Percentiles rank a stretch among this genome's conserved stretches.
Conservation (phyloP, 2,888 invertebrate species). For the Palloptera scutellata region DNA sequence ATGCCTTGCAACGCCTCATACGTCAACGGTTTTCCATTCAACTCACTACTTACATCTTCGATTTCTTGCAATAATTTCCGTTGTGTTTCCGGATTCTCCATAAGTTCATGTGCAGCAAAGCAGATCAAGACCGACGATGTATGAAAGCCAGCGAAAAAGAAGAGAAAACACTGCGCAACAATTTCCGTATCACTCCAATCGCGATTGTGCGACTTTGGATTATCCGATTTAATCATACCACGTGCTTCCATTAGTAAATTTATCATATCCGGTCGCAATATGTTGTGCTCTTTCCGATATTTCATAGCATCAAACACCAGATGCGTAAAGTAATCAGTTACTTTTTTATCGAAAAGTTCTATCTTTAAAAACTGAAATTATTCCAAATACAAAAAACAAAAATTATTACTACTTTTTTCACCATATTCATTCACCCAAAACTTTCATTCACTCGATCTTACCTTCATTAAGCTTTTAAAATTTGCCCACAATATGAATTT, state of each 20-base stretch:
- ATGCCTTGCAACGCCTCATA: conserved; percentile 69
- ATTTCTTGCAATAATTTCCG: conserved; percentile 68
- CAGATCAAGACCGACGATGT: conserved; percentile 63
- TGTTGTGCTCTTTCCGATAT: conserved; percentile 64
- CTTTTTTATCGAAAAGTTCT: conserved; percentile 56
- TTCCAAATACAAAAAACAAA: background rate
- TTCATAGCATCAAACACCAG: conserved; percentile 64
- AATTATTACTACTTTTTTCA: background rate
- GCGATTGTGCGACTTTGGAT: conserved; percentile 40
- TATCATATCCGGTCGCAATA: conserved; percentile 68
- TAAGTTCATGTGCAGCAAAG: conserved; percentile 69
- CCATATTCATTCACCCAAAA: too few relatives aligned
- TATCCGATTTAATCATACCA: conserved; percentile 57
- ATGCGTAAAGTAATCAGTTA: conserved; percentile 61
- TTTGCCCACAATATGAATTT: conserved; percentile 47
- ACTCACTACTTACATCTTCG: conserved; percentile 62
- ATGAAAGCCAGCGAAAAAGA: conserved; percentile 70
- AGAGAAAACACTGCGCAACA: conserved; percentile 68
- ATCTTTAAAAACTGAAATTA: conserved; percentile 44
- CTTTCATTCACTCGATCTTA: conserved; percentile 34
- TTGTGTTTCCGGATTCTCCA: conserved; percentile 69
- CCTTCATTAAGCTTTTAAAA: conserved; percentile 46
- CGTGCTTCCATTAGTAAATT: conserved; percentile 66
- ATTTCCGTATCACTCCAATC: conserved; percentile 67
- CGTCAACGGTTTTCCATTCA: conserved; percentile 65